Evolutionary conservation across 1,140 invertebrate genomes (phyloP).

Genomic region (Drosophila arizonae): DNA sequence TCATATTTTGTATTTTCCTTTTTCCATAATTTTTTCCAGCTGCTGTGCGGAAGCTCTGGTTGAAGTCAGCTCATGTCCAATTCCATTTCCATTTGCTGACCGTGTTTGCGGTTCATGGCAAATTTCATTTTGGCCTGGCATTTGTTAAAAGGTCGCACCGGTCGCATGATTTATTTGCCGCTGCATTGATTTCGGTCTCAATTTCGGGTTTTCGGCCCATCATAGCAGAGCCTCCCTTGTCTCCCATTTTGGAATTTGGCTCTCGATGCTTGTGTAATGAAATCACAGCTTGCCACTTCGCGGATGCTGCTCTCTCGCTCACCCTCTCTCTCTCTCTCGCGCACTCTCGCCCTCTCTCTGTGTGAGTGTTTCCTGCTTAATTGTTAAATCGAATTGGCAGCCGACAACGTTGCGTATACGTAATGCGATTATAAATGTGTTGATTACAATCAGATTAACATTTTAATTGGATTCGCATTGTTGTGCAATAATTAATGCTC

Average conservation of each 20-base stretch:
- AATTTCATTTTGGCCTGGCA: constrained; percentile 58
- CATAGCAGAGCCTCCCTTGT: background rate
- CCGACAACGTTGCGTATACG: constrained; percentile 55
- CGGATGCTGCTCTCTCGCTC: background rate
- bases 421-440: constrained; percentile 72
- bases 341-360: background rate
- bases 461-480: constrained; percentile 64
- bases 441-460: constrained; percentile 69
- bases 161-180: constrained; percentile 69
- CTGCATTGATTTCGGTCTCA: constrained; percentile 66
- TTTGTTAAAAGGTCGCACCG: constrained; percentile 63
- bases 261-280: constrained; percentile 45
- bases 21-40: constrained; percentile 36
- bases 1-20: constrained; percentile 1
- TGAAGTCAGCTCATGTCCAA: constrained; percentile 32
- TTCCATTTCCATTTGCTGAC: constrained; percentile 40
- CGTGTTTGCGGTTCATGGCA: constrained; percentile 55
- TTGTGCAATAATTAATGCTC: constrained; percentile 25
- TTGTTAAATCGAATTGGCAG: constrained; percentile 62
- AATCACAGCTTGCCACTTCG: constrained; percentile 55
- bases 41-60: constrained; percentile 28
- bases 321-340: too few species aligned
- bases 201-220: constrained; percentile 29
- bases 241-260: constrained; percentile 1
- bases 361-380: constrained; percentile 39